Evolutionary conservation across 2,888 invertebrate species (phyloP).

Genomic region (Microctonus brassicae): DNA sequence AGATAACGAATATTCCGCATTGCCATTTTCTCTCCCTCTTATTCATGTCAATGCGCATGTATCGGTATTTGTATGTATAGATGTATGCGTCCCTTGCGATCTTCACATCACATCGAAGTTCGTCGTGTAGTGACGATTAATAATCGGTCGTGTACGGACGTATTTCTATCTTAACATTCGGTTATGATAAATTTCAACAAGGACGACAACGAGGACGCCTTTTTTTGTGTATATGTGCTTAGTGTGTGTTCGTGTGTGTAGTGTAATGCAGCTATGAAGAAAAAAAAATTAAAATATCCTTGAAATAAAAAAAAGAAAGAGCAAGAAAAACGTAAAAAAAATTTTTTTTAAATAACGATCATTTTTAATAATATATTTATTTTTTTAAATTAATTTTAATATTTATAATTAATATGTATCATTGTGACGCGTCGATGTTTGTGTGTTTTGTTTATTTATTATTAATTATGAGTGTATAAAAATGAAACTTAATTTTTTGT

Average conservation of each 20-base stretch:
- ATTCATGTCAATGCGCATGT: constrained; percentile 1
- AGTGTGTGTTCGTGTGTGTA: not conserved
- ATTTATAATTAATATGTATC: too few species aligned
- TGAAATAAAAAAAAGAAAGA: not conserved
- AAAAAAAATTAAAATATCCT: not conserved
- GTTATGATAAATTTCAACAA: not conserved
- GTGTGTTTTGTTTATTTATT: too few species aligned
- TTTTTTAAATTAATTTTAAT: not conserved
- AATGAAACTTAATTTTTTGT: constrained; percentile 32
- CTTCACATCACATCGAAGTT: constrained; percentile 4
- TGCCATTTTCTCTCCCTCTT: constrained; percentile 12
- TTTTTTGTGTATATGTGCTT: not conserved
- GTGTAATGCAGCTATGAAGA: not conserved
- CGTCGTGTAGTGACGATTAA: constrained; percentile 35
- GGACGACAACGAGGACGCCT: not conserved
- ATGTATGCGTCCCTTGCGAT: not conserved
- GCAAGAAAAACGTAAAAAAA: not conserved
- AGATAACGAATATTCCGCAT: too few species aligned
- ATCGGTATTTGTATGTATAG: too few species aligned
- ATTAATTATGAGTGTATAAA: constrained; percentile 34
- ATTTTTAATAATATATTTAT: not conserved
- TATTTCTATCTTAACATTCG: constrained; percentile 13
- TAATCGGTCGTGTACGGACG: constrained; percentile 36
- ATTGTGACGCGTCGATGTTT: too few species aligned
- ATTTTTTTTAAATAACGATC: too few species aligned